These are phyloP conservation scores for Dolichoris vasculosae DNA, from an alignment of 1,140 invertebrate species.

Conservation along the genomic window DNA sequence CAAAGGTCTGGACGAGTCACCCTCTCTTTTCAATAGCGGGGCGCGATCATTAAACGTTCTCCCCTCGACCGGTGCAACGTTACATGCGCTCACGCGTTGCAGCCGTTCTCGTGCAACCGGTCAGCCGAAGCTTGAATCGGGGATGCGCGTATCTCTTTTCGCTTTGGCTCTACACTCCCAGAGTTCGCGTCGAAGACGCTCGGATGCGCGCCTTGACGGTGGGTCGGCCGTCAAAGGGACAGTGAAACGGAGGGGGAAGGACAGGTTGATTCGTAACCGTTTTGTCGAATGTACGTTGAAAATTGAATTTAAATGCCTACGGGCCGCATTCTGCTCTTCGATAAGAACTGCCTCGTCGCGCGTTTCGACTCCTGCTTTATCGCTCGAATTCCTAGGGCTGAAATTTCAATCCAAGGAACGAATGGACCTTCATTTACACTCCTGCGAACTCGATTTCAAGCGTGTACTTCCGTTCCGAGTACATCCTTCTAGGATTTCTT, in stretches of 20 bases:
- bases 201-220: neutral
- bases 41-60: neutral
- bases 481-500: neutral
- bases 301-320: constrained; percentile 7
- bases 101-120: neutral
- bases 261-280: neutral
- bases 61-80: neutral
- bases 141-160: neutral
- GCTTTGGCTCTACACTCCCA: neutral
- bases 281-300: neutral
- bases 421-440: neutral
- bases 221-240: neutral
- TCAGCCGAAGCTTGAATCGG: neutral
- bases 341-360: neutral
- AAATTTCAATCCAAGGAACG: constrained; percentile 2
- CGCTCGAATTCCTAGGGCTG: neutral
- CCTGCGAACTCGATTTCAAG: neutral
- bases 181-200: too few species aligned
- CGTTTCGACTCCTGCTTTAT: neutral
- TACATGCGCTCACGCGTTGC: neutral
- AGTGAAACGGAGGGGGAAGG: neutral
- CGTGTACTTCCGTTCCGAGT: neutral
- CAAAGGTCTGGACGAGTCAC: neutral
- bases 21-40: neutral
- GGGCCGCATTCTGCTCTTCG: neutral